Percentiles rank a stretch among this genome's conserved stretches.
phyloP scores from a whole-genome alignment of 2,113 vertebrate species.

The Cepphus grylle region DNA sequence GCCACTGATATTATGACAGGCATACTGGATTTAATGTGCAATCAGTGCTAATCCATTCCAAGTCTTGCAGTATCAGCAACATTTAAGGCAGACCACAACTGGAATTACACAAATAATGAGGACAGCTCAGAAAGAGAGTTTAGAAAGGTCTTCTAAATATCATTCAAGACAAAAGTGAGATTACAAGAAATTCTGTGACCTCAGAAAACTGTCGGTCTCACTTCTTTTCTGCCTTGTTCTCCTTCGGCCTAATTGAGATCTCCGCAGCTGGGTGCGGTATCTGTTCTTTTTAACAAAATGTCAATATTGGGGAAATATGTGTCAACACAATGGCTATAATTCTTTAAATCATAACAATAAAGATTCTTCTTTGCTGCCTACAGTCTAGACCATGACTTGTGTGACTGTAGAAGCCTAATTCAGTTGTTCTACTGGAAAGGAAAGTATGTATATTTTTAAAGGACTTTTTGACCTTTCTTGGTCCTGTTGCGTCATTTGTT shows the following conservation, averaged over 20 bases:
- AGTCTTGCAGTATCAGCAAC: not conserved
- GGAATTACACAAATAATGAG: conserved; percentile 23
- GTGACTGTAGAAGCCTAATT: not conserved
- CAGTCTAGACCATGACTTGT: not conserved
- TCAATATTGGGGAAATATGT: not conserved
- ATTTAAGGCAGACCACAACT: not conserved
- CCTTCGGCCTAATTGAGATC: not conserved
- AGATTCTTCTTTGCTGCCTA: not conserved
- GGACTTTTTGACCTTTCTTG: not conserved
- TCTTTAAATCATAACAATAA: not conserved
- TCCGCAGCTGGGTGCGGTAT: not conserved
- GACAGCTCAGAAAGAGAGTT: not conserved
- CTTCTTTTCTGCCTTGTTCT: not conserved
- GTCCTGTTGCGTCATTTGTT: not conserved
- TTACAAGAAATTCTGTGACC: conserved; percentile 2
- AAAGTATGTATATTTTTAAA: not conserved
- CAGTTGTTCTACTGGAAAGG: not conserved
- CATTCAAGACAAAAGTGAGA: not conserved
- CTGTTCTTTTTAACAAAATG: not conserved
- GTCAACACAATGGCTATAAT: not conserved
- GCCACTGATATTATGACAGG: not conserved
- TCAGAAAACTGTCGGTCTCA: not conserved
- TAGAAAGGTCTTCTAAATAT: conserved; percentile 3
- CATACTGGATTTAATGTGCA: not conserved
- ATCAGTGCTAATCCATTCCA: conserved; percentile 12